Evolutionary conservation across 2,888 invertebrate species (phyloP).

Genomic region (Lingula anatina): DNA sequence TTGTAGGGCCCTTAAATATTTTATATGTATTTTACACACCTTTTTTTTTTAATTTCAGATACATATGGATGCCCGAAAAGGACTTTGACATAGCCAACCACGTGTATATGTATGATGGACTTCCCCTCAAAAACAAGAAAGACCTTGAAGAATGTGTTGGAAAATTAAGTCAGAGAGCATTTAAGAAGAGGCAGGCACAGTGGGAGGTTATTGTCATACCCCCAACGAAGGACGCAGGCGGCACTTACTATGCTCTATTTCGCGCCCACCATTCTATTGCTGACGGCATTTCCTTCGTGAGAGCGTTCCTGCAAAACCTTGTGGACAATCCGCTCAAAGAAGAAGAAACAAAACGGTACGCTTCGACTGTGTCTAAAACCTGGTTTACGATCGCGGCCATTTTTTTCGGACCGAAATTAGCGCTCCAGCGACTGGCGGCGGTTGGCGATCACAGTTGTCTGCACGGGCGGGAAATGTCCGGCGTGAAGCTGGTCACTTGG

Average conservation of each 20-base stretch:
- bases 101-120: neutral
- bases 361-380: neutral
- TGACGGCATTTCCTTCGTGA: slow-evolving; percentile 14
- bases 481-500: neutral
- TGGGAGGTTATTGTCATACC: neutral
- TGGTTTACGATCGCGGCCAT: neutral
- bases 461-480: neutral
- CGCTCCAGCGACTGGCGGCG: neutral
- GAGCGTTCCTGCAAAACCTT: slow-evolving; percentile 8
- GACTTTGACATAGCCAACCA: neutral
- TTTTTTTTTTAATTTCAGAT: too few species aligned
- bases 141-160: neutral
- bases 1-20: too few species aligned
- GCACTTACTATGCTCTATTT: slow-evolving; percentile 3
- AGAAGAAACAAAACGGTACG: neutral
- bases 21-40: too few species aligned
- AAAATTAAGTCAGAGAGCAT: neutral
- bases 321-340: slow-evolving; percentile 4
- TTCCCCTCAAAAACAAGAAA: neutral
- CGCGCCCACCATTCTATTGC: slow-evolving; percentile 13
- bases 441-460: neutral
- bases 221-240: neutral
- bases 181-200: neutral
- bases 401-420: neutral
- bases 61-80: neutral